Percentiles rank a stretch among this genome's conserved stretches.
phyloP scores from a whole-genome alignment of 2,797 vertebrate species.

The Anguilla marmorata region DNA sequence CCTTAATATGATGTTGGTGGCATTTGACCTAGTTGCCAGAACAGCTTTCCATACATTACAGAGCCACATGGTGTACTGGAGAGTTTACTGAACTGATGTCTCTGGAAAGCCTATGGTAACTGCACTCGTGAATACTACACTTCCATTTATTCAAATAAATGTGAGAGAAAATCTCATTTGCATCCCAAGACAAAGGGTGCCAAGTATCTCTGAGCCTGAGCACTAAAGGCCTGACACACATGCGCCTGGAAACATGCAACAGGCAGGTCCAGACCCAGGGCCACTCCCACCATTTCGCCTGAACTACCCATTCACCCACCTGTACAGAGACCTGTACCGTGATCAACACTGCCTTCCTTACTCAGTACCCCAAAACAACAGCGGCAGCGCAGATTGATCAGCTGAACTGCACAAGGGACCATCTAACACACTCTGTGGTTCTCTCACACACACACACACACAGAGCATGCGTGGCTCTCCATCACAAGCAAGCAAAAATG shows the following conservation, averaged over 20 bases:
- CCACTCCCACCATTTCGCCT: neutral
- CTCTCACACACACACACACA: neutral
- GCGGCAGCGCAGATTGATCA: neutral
- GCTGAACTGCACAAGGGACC: neutral
- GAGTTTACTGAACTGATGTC: neutral
- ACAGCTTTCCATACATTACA: too few species aligned
- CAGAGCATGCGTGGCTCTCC: neutral
- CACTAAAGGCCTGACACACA: neutral
- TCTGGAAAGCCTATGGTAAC: neutral
- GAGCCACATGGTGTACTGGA: neutral
- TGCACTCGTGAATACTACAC: neutral
- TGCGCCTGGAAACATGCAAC: neutral
- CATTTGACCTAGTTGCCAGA: too few species aligned
- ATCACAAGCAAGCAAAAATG: neutral
- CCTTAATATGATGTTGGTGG: too few species aligned
- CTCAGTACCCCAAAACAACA: neutral
- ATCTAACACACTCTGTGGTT: neutral
- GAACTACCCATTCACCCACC: neutral
- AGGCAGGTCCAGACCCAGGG: neutral
- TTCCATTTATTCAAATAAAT: conserved; percentile 23
- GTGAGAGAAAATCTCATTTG: conserved; percentile 27
- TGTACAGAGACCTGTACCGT: neutral
- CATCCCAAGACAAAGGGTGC: neutral
- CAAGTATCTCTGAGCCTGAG: neutral
- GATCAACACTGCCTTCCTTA: neutral